Evolutionary conservation across 2,888 invertebrate genomes (phyloP).

Genomic region (Digitonthophagus gazella): DNA sequence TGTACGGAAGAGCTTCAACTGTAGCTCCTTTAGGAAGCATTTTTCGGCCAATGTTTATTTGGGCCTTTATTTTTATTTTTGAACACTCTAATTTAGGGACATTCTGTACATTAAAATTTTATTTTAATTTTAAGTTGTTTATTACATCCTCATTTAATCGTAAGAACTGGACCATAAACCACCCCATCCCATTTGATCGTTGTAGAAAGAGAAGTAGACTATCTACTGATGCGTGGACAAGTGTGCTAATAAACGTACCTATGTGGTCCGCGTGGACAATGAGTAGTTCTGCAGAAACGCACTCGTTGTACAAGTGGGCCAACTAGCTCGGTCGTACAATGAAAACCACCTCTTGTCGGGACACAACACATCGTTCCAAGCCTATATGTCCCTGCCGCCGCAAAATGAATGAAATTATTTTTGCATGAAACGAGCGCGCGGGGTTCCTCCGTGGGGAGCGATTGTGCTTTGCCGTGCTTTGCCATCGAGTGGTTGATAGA

Average conservation of each 20-base stretch:
- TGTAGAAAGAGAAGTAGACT: background rate
- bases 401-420: constrained; percentile 22
- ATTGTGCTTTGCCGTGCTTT: background rate
- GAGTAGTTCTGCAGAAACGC: constrained; percentile 36
- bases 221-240: constrained; percentile 42
- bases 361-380: background rate
- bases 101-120: no score
- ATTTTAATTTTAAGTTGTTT: no score
- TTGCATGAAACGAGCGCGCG: constrained; percentile 18
- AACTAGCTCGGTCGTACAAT: constrained; percentile 35
- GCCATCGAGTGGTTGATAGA: constrained; percentile 19
- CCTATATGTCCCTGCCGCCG: constrained; percentile 14
- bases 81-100: no score
- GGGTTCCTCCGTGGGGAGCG: constrained; percentile 2
- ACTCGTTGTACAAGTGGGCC: constrained; percentile 34
- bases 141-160: no score
- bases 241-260: constrained; percentile 48
- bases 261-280: constrained; percentile 43
- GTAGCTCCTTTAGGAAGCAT: no score
- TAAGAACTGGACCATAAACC: background rate
- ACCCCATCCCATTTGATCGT: background rate
- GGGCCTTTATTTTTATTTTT: no score
- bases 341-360: constrained; percentile 23
- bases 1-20: no score
- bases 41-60: no score